These are phyloP conservation scores for Neogobius melanostomus DNA, from an alignment of 2,113 vertebrate species.

Conservation along the genomic window DNA sequence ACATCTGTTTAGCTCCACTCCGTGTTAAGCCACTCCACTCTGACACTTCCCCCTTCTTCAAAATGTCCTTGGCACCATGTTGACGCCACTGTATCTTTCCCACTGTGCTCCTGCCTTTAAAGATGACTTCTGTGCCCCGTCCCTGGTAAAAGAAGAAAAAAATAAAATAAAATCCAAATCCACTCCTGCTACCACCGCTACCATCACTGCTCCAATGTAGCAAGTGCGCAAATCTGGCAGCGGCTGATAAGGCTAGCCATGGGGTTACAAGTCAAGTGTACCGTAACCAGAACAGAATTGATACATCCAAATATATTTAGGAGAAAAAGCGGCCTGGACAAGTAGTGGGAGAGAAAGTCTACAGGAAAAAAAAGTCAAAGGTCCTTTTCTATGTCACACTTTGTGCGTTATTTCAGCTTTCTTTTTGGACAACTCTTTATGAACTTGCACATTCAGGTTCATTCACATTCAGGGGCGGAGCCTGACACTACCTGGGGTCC, in stretches of 20 bases:
- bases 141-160: neutral
- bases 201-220: constrained; percentile 14
- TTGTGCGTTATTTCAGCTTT: neutral
- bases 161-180: constrained; percentile 30
- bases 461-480: no score
- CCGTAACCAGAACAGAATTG: constrained; percentile 50
- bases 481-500: no score
- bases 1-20: constrained; percentile 48
- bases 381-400: constrained; percentile 16
- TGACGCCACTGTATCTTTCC: constrained; percentile 15
- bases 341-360: constrained; percentile 15
- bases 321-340: constrained; percentile 36
- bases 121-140: constrained; percentile 5
- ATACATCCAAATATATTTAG: constrained; percentile 50
- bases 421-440: constrained; percentile 13
- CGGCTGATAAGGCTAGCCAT: constrained; percentile 68
- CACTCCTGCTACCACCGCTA: constrained; percentile 14
- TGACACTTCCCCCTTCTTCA: constrained; percentile 7
- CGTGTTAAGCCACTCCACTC: constrained; percentile 51
- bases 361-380: constrained; percentile 34
- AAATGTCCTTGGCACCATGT: constrained; percentile 22
- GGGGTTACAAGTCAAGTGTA: constrained; percentile 56
- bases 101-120: constrained; percentile 14
- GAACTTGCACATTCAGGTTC: neutral
- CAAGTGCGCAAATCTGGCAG: constrained; percentile 53